Conservation (phyloP, 2,113 vertebrate species). For the Eulacestoma nigropectus region DNA sequence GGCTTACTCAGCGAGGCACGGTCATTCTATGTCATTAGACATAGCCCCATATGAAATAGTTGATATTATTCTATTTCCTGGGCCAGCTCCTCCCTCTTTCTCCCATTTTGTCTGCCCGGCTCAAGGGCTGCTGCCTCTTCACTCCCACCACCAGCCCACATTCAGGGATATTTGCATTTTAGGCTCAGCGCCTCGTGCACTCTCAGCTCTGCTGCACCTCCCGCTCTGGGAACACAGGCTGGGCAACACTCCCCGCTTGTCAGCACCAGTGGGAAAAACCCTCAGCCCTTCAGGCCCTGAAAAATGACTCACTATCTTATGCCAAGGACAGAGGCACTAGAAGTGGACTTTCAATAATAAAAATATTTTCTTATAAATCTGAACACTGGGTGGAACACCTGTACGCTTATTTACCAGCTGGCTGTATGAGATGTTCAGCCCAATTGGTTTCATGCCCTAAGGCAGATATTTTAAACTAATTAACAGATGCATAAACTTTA, state of each 20-base stretch:
- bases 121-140: background rate
- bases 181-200: rapidly evolving
- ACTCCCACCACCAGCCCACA: background rate
- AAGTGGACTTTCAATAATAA: background rate
- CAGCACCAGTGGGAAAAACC: background rate
- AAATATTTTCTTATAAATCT: background rate
- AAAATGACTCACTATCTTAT: rapidly evolving
- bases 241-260: rapidly evolving
- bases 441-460: background rate
- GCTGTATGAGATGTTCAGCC: background rate
- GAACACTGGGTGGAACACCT: background rate
- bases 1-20: background rate
- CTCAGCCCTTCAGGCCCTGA: background rate
- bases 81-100: background rate
- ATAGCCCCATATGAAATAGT: background rate
- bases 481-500: background rate
- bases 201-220: background rate
- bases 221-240: rapidly evolving
- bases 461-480: background rate
- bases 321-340: background rate
- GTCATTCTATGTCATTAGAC: background rate
- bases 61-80: background rate
- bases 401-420: background rate
- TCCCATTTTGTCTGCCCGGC: background rate
- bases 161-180: background rate